Base-by-base conservation (phyloP, 2,888 invertebrate genomes). In the Monopis laevigella region DNA sequence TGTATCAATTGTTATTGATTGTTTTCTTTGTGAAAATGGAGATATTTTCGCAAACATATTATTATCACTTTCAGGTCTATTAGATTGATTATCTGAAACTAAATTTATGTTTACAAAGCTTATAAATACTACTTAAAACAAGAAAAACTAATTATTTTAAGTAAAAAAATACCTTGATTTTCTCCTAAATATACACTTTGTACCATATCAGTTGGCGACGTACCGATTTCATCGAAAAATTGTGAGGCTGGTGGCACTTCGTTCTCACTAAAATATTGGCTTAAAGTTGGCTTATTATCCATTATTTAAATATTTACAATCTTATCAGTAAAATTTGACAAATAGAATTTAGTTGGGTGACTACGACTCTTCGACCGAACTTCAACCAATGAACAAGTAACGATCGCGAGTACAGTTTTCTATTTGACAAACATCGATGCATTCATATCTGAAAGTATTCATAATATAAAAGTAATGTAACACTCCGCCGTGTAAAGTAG, bases 241-340 rank as follows among this genome's bases (percentile, higher is more conserved):
- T 78, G 80, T 28, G 75, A 72, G 11, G 74, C 69, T 39, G 74
- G 71, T 38, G 77, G 74, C 3, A 65, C 56, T 49, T 71, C 71
- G 30, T 65, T 58, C 46, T 68, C 69, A 28, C 74, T 81, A 57
- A 85, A 85, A 63, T 85, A 85, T 58, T 84, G 82, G 59, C 83
- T 84, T 48, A 85, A 62, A 42, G 77, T 75, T 43, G 84, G 83
- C 52, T 78, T 73, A 52, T 71, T 74, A 58, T 82, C 78, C 78
- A 78, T 78, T 54, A 14, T 40, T 19, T 36, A 6, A 35, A 39
- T 28, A n/a, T 21, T 21, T n/a, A n/a, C n/a, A n/a, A n/a, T n/a
- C n/a, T n/a, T n/a, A n/a, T n/a, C n/a, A n/a, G n/a, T n/a, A n/a
- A n/a, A n/a, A n/a, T n/a, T n/a, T n/a, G n/a, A n/a, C n/a, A n/a